Evolutionary conservation across 2,797 vertebrate genomes (phyloP).

Genomic region (Alca torda): DNA sequence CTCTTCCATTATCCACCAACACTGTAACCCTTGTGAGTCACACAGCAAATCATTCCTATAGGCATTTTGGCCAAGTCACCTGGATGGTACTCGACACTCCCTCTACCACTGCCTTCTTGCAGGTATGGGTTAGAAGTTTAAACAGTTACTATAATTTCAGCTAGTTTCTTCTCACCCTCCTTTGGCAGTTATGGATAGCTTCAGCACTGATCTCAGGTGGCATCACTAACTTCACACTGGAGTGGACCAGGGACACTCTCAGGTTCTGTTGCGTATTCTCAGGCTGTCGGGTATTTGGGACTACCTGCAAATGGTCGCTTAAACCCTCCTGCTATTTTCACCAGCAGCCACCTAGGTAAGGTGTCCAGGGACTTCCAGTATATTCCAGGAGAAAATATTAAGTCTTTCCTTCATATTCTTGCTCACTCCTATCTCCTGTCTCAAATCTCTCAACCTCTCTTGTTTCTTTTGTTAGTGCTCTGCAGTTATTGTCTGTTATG

Average conservation of each 20-base stretch:
- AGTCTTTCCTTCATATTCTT: not conserved
- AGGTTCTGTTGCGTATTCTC: not conserved
- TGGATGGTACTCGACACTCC: not conserved
- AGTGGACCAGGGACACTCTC: not conserved
- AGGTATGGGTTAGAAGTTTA: not conserved
- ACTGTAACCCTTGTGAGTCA: not conserved
- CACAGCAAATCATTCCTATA: not conserved
- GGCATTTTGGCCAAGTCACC: not conserved
- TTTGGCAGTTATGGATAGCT: not conserved
- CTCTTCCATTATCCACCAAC: not conserved
- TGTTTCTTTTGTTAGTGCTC: constrained; percentile 20
- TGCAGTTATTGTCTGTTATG: not conserved
- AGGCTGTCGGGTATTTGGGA: not conserved
- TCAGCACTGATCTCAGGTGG: not conserved
- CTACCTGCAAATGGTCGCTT: not conserved
- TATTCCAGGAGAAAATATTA: not conserved
- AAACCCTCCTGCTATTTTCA: not conserved
- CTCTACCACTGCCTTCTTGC: not conserved
- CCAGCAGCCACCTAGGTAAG: not conserved
- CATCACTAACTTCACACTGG: not conserved
- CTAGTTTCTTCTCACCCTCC: not conserved
- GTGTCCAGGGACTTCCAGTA: not conserved
- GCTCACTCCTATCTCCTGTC: not conserved
- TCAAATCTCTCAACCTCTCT: not conserved
- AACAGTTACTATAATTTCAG: not conserved